Evolutionary conservation across 2,797 vertebrate genomes (phyloP).

Genomic region (Nothura maculosa): DNA sequence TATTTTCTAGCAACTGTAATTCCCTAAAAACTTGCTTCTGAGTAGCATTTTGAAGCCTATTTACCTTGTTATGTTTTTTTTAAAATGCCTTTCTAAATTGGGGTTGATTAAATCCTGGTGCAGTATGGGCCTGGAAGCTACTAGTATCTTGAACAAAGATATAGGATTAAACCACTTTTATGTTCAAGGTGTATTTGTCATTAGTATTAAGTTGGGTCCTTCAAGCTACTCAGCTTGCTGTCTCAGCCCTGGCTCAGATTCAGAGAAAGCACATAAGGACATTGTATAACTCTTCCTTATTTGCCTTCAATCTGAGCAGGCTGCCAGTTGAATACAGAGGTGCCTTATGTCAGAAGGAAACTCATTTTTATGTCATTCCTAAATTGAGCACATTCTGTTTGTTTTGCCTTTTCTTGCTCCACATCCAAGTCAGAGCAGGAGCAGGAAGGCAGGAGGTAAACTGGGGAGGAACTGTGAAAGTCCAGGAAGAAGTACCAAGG

Average conservation of each 20-base stretch:
- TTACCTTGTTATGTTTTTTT: neutral
- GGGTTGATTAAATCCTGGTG: neutral
- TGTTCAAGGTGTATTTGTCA: neutral
- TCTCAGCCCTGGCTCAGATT: neutral
- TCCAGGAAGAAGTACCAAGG: neutral
- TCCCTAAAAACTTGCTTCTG: neutral
- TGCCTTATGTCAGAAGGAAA: constrained; percentile 13
- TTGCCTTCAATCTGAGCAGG: neutral
- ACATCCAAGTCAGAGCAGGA: neutral
- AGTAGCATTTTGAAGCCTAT: neutral
- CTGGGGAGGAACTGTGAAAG: neutral
- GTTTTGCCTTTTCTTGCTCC: neutral
- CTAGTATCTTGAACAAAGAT: neutral
- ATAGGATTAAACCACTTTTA: neutral
- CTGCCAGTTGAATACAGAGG: constrained; percentile 39
- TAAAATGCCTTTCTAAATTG: neutral
- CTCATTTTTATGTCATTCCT: neutral
- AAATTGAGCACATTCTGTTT: neutral
- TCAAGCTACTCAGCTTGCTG: neutral
- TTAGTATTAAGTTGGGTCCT: neutral
- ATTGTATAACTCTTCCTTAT: neutral
- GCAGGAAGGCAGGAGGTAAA: neutral
- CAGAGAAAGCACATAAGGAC: neutral
- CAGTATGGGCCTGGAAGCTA: neutral
- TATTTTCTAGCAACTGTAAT: neutral